Evolutionary conservation across 2,888 invertebrate species (phyloP), one percentile per base, ranked within the genome.

Genomic region (Entomobrya multifasciata): DNA sequence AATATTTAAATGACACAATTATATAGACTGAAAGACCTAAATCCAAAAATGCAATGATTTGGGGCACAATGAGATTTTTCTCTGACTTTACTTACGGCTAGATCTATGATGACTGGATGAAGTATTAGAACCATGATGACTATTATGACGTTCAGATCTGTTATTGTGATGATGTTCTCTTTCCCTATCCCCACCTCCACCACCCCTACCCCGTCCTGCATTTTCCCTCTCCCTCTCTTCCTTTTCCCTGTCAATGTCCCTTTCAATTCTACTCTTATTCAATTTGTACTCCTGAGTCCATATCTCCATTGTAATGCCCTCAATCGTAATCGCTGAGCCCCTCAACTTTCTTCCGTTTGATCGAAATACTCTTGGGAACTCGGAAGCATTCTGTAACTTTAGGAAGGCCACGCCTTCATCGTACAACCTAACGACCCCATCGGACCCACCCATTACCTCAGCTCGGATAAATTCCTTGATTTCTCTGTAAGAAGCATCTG

Each of bases 401-500:
- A 91, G 49, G 49, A 74, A 90, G 13, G 90, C 90, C 74, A 90
- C 27, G 10, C 89, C 89, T 60, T 89, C 89, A 13, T 91, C 91
- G 60, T 88, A 89, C 55, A 89, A 83, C 77, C 91, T 88, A 3
- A 90, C 89, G 27, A 89, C 85, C 5, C 91, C 90, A 79, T 90
- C 90, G 25, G 89, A 88, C 4, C 91, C 90, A 30, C 90, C 88
- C 82, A 89, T 89, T 15, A 90, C 83, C 13, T 90, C 90, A 15
- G 90, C 90, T 20, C 90, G 88, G 27, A 91, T 86, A 77, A 91
- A 90, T 25, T 91, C 90, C 41, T 89, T 86, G 13, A 87, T 86
- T 83, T 91, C 90, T 86, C 90, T 86, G 77, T 87, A 90, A n/a
- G 90, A 90, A n/a, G 88, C 89, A 52, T 91, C 91, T 67, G 79